A percentile compares a stretch with the other conserved stretches of the same genome.
Conservation (phyloP, 2,888 invertebrate species). For the Hydropsyche betteni region DNA sequence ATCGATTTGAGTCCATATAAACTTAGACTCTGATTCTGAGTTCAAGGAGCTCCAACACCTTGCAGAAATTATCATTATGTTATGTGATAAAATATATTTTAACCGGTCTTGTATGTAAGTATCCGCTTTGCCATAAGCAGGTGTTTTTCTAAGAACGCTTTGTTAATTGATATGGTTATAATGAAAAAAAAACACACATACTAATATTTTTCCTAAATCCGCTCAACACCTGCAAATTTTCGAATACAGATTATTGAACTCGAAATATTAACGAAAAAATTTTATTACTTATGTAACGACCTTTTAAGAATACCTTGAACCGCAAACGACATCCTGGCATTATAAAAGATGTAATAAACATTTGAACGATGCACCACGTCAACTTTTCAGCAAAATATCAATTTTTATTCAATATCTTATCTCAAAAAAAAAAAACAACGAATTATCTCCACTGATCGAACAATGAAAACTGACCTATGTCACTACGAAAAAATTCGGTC, state of each 20-base stretch:
- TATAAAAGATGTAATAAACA: no score
- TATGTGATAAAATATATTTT: not conserved
- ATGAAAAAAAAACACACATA: conserved; percentile 1
- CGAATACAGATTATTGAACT: conserved; percentile 16
- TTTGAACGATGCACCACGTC: no score
- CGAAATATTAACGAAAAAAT: not conserved
- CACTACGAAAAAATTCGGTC: no score
- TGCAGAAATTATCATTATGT: conserved; percentile 3
- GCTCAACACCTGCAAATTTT: conserved; percentile 11
- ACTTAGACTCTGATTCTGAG: conserved; percentile 31
- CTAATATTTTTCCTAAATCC: no score
- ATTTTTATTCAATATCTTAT: no score
- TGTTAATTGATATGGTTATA: conserved; percentile 7
- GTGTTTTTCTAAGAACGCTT: conserved; percentile 24
- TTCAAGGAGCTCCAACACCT: conserved; percentile 25
- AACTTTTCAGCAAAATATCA: no score
- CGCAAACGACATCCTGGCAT: no score
- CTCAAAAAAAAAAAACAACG: no score
- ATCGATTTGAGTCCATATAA: not conserved
- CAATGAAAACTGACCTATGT: no score
- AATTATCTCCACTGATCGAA: no score
- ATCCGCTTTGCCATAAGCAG: conserved; percentile 13
- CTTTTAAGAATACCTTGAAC: no score
- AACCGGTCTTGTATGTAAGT: conserved; percentile 25
- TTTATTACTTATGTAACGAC: no score